Base-by-base conservation (phyloP, 2,797 vertebrate species). In the Champsocephalus esox region DNA sequence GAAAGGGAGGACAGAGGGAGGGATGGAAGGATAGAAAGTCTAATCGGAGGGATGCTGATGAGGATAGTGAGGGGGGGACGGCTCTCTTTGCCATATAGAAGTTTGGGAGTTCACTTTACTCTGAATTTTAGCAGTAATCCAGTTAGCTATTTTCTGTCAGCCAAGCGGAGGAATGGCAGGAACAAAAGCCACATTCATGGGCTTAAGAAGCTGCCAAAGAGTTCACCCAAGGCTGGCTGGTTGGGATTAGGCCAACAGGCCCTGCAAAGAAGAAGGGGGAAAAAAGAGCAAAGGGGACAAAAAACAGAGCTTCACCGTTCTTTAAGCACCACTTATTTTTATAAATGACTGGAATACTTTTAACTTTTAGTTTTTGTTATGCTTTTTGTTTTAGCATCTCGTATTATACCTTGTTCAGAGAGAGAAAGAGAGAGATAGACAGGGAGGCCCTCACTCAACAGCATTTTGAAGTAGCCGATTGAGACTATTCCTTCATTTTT, bases 141-240 rank as follows among this genome's bases (percentile, higher is more conserved):
- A 95, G 93, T 95, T 96, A 95, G 94, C 95, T 95, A 96, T 96
- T 96, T 96, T 95, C 94, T 95, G 94, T 94, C 95, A 95, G 94
- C 94, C 94, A 96, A 95, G 94, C 94, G 94, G 92, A 95, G 95
- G 95, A 95, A 94, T 93, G 93, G 94, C 90, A 92, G 89, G 93
- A 95, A 96, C 94, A 95, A 95, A 95, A 95, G 94, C 92, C 90
- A 94, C 94, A 95, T 96, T 95, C 93, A 95, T 94, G 89, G 93
- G 86, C 88, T 95, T 95, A 95, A 95, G 94, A 95, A 95, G 93
- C 94, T 94, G 93, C 93, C 94, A 94, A 92, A 94, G 94, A 93
- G 92, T 94, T 95, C 94, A 94, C 93, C 94, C 91, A 94, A 94
- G 93, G 93, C 93, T 93, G 93, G 94, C 94, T 93, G 90, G 92